Evolutionary conservation across 1,140 invertebrate genomes (phyloP).

Genomic region (Trypoxylus dichotomus): DNA sequence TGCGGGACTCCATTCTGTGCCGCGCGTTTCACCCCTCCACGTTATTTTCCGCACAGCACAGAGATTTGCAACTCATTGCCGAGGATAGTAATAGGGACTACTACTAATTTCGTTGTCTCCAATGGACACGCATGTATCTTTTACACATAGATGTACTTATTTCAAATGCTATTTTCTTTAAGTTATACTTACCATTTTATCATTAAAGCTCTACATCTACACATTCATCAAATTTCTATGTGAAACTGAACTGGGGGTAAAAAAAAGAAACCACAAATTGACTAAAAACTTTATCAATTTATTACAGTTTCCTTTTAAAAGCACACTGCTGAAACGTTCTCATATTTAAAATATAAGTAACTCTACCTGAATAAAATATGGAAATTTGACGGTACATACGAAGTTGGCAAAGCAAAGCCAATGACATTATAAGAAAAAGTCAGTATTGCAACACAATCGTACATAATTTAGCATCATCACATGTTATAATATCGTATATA

Average conservation of each 20-base stretch:
- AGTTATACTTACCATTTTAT: too few species aligned
- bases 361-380: constrained; percentile 32
- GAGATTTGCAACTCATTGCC: too few species aligned
- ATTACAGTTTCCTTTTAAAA: constrained; percentile 30
- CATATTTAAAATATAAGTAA: constrained; percentile 32
- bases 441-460: constrained; percentile 33
- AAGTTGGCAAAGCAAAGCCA: constrained; percentile 29
- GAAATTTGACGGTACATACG: constrained; percentile 27
- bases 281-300: constrained; percentile 32
- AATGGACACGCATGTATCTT: too few species aligned
- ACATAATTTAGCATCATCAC: constrained; percentile 32
- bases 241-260: not conserved
- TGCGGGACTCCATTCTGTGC: too few species aligned
- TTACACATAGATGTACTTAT: too few species aligned
- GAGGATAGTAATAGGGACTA: too few species aligned
- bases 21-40: too few species aligned
- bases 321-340: constrained; percentile 29
- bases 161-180: too few species aligned
- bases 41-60: too few species aligned
- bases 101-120: too few species aligned
- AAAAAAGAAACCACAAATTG: not conserved
- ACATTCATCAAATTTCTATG: not conserved
- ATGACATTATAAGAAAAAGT: constrained; percentile 16
- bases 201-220: not conserved
- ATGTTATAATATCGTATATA: constrained; percentile 33